A percentile compares a stretch with the other conserved stretches of the same genome.
Conservation (phyloP, 2,797 vertebrate species). For the Scolopax rusticola region DNA sequence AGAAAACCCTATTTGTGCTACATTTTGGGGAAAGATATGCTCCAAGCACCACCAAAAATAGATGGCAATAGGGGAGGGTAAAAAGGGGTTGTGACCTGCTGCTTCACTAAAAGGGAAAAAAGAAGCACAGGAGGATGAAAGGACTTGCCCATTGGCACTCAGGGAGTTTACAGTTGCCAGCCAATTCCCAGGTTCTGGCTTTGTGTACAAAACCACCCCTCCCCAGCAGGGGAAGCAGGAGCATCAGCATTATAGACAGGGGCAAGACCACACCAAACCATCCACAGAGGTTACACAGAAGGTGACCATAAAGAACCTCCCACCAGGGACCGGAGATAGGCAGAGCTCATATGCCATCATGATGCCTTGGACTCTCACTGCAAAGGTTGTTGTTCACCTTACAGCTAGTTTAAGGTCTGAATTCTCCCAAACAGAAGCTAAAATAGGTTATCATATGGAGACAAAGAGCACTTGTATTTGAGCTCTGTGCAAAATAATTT, state of each 20-base stretch:
- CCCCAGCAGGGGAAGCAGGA: not conserved
- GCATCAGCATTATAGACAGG: rapidly evolving
- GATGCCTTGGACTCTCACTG: not conserved
- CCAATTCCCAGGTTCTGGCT: not conserved
- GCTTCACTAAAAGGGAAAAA: not conserved
- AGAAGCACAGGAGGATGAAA: too few relatives aligned
- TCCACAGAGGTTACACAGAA: rapidly evolving
- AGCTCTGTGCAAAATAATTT: not conserved
- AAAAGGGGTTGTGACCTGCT: not conserved
- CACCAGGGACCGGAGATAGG: rapidly evolving
- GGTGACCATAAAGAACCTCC: not conserved
- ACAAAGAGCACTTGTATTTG: not conserved
- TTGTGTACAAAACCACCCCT: rapidly evolving
- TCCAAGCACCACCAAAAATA: rapidly evolving
- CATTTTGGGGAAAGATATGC: not conserved
- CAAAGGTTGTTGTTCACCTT: not conserved
- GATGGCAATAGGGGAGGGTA: not conserved
- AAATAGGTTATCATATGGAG: not conserved
- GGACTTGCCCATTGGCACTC: not conserved
- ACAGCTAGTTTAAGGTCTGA: not conserved
- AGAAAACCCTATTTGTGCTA: not conserved
- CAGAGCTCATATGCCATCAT: not conserved
- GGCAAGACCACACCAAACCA: rapidly evolving
- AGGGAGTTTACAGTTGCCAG: not conserved
- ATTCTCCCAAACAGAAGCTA: not conserved